Evolutionary conservation across 2,888 invertebrate genomes (phyloP), one percentile per base, ranked within the genome.

Genomic region (Papilio gigon): DNA sequence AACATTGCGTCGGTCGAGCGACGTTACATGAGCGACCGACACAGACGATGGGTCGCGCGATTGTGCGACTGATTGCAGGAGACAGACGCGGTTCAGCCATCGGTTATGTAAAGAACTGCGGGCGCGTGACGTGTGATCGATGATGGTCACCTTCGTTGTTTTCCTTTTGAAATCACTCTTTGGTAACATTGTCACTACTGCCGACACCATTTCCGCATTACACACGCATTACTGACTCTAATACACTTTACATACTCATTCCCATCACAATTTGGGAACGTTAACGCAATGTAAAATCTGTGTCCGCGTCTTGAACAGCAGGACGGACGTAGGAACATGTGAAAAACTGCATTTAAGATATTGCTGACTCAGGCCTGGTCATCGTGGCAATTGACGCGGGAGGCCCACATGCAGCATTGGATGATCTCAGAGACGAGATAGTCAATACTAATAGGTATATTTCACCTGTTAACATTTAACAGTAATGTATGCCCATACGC

Each of bases 21-120:
- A 53, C 50, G 27, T 50, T 27, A 56, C 9, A 56, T 4, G n/a
- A 30, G 12, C 25, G 47, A 9, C 33, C 12, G 67, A 56, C 53
- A 67, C 27, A 44, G n/a, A 56, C 53, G 30, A 53, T 8, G 6
- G 27, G 53, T 27, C 53, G 53, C 8, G 22, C 11, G 9, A 17
- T 44, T 9, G 12, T 22, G 44, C 44, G 44, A 20, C 47, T 47
- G 53, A 30, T 56, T 56, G 53, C 53, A 17, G 53, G 9, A 17
- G 30, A 30, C 27, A 56, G 53, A 4, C 27, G n/a, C 65, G 58
- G 8, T 4, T 25, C 59, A 30, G 42, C 58, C 58, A 25, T 58
- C 30, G 17, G 63, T 68, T 58, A 63, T 58, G 62, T 20, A 63
- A 63, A 58, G 25, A 17, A 4, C 25, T n/a, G 9, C 25, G 8